phyloP scores from a whole-genome alignment of 2,113 vertebrate species.

The Nyctereutes procyonoides region DNA sequence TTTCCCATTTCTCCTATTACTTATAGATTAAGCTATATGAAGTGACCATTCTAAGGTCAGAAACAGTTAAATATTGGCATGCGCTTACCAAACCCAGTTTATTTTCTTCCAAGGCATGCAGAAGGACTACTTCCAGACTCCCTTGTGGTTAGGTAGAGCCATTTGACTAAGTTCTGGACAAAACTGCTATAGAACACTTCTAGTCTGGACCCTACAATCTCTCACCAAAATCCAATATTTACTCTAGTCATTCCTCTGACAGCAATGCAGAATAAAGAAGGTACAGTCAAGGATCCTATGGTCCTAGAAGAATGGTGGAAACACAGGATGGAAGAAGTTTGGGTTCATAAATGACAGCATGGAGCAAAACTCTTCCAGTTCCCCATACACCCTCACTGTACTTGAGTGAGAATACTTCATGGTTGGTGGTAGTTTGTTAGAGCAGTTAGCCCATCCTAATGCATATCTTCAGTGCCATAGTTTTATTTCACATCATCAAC shows the following conservation, averaged over 20 bases:
- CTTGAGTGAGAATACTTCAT: background rate
- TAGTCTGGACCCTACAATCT: background rate
- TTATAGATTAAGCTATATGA: background rate
- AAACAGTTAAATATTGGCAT: background rate
- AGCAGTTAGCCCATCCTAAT: background rate
- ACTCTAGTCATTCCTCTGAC: background rate
- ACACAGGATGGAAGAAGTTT: background rate
- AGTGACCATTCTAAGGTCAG: background rate
- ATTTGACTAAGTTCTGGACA: background rate
- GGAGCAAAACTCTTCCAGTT: background rate
- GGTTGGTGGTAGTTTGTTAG: background rate
- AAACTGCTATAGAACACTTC: background rate
- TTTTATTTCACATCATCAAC: background rate
- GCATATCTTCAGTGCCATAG: background rate
- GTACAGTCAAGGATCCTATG: background rate
- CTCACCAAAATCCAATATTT: background rate
- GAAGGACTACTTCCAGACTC: background rate
- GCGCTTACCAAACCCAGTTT: background rate
- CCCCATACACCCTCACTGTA: background rate
- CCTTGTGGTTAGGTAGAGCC: background rate
- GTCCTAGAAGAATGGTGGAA: background rate
- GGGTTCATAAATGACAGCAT: background rate
- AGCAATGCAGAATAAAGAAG: background rate
- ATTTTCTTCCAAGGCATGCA: background rate
- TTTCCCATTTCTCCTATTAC: background rate